A percentile compares a stretch with the other conserved stretches of the same genome.
Evolutionary conservation across 2,888 invertebrate species (phyloP).

Genomic region (Tenodera sinensis): DNA sequence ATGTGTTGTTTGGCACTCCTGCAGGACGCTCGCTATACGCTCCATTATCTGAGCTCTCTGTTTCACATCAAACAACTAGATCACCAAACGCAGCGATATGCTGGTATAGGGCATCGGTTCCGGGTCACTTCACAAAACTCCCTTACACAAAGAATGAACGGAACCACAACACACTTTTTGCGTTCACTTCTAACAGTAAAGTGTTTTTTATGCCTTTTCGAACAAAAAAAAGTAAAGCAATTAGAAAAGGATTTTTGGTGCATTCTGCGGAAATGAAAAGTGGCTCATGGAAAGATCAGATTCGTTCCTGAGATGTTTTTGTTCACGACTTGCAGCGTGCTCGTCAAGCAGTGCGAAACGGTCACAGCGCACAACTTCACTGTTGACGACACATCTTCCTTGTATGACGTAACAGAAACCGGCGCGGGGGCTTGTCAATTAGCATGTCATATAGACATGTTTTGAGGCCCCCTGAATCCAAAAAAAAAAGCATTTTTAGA

Average conservation of each 20-base stretch:
- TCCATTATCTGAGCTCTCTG: too few relatives aligned
- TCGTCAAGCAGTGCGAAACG: background rate
- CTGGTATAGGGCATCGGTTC: background rate
- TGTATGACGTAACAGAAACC: background rate
- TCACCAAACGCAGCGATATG: background rate
- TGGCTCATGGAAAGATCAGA: background rate
- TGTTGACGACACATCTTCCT: background rate
- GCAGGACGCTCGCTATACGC: too few relatives aligned
- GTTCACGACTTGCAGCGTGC: background rate
- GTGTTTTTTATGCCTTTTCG: background rate
- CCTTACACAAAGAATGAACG: background rate
- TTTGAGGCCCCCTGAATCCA: too few relatives aligned
- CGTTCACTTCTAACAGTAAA: background rate
- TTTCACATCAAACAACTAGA: too few relatives aligned
- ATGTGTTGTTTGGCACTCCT: too few relatives aligned
- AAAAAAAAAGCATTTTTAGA: too few relatives aligned
- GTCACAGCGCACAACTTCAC: background rate
- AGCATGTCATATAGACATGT: too few relatives aligned
- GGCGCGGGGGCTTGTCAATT: too few relatives aligned
- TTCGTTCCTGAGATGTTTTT: background rate
- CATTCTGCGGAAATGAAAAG: background rate
- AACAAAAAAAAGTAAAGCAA: background rate
- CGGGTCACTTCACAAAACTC: background rate
- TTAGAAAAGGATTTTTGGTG: background rate
- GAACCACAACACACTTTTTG: background rate